Base-by-base conservation (phyloP, 1,140 invertebrate species). In the Drosophila watanabei region DNA sequence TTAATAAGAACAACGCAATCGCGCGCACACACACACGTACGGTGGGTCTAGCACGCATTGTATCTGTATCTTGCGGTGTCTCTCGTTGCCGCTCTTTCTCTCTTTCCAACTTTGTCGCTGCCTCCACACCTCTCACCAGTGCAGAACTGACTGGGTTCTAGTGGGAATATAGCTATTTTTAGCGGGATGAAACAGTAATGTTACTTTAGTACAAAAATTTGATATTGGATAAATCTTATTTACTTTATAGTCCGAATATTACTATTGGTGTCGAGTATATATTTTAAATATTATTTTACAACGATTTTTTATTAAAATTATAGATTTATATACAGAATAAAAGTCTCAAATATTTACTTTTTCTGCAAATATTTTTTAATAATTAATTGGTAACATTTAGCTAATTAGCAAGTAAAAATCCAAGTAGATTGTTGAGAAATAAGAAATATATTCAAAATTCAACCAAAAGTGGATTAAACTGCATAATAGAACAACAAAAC, bases 1-100 rank as follows among this genome's bases (percentile, higher is more conserved):
- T 71, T 71, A 86, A 85, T 81, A 85, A 85, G 82, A 85, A 85
- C 82, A 85, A 85, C 82, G 82, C 78, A 85, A 81, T 81, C 82
- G 20, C 54, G 57, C 79, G 62, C 77, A 69, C 32, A 46, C 43
- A 60, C 48, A 79, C 59, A 75, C 43, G 33, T 43, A 54, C 43
- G 14, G 41, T 24, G 32, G 16, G 18, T 35, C 30, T 24, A 63
- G 77, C 63, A 79, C 52, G 61, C 64, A 63, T 64, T 51, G 61
- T 84, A 63, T 84, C 61, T 84, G 65, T 80, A 80, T 80, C 59
- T 62, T 32, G 57, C 64, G 59, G 65, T 80, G 73, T 75, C 59
- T 62, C 32, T 63, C 52, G 62, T 57, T 51, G 16, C 18, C 60
- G 43, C 59, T 54, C 39, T 62, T 41, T 71, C 59, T 45, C 64